Evolutionary conservation across 2,113 vertebrate species (phyloP).

Genomic region (Platanista minor): DNA sequence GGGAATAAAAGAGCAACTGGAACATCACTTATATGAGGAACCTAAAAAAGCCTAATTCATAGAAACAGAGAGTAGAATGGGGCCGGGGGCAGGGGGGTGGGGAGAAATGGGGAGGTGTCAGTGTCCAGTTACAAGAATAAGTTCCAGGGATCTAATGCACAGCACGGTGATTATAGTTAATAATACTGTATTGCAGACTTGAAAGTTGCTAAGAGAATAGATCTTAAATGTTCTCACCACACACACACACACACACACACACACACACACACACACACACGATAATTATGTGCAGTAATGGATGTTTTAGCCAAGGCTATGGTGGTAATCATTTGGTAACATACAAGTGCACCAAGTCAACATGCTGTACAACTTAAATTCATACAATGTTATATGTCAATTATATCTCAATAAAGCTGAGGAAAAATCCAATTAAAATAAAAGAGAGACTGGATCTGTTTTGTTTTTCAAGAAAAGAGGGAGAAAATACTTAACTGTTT

Average conservation of each 20-base stretch:
- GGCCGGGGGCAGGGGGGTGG: neutral
- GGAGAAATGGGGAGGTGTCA: neutral
- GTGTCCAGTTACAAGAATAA: neutral
- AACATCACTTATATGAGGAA: neutral
- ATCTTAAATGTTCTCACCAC: neutral
- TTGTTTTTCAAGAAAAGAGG: neutral
- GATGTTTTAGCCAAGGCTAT: neutral
- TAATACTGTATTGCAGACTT: neutral
- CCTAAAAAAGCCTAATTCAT: neutral
- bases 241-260: no score
- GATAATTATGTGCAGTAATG: neutral
- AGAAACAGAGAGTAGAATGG: neutral
- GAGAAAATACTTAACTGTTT: neutral
- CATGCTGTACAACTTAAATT: neutral
- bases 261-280: rapidly evolving
- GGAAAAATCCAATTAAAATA: neutral
- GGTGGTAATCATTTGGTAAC: neutral
- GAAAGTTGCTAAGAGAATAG: neutral
- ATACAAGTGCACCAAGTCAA: neutral
- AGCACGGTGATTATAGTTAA: neutral
- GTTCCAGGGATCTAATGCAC: neutral
- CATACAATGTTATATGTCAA: neutral
- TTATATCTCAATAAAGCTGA: neutral
- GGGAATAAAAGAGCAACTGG: neutral
- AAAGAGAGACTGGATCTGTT: neutral